Evolutionary conservation across 2,888 invertebrate species (phyloP).

Genomic region (Epistrophella euchroma): DNA sequence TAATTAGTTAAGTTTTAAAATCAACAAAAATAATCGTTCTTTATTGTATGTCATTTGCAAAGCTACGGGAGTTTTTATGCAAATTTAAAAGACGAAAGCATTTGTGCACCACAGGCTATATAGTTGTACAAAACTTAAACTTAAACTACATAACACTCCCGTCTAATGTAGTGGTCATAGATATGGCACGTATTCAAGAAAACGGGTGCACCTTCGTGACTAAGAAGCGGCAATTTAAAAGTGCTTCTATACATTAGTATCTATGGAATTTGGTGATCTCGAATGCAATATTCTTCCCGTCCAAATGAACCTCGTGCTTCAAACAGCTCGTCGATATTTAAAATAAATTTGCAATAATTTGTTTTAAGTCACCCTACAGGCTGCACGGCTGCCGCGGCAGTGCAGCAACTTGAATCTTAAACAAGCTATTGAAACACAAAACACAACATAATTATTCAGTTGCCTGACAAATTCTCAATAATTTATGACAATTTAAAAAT

Average conservation of each 20-base stretch:
- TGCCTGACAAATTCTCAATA: slow-evolving; percentile 49
- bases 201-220: slow-evolving; percentile 28
- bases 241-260: slow-evolving; percentile 16
- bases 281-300: not conserved
- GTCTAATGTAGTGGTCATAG: not conserved
- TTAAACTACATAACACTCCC: not conserved
- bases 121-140: not conserved
- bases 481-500: slow-evolving; percentile 26
- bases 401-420: slow-evolving; percentile 25
- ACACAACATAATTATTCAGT: slow-evolving; percentile 41
- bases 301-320: not conserved
- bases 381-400: not conserved
- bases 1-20: slow-evolving; percentile 3
- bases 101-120: slow-evolving; percentile 12
- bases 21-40: not conserved
- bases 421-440: slow-evolving; percentile 29
- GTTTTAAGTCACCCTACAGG: slow-evolving; percentile 4
- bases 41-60: not conserved
- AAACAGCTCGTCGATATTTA: not conserved
- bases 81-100: not conserved
- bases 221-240: slow-evolving; percentile 48
- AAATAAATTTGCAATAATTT: slow-evolving; percentile 45
- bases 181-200: not conserved
- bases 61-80: slow-evolving; percentile 26
- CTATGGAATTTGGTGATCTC: slow-evolving; percentile 12